phyloP scores from a whole-genome alignment of 2,113 vertebrate species.

The Pangasianodon gigas region DNA sequence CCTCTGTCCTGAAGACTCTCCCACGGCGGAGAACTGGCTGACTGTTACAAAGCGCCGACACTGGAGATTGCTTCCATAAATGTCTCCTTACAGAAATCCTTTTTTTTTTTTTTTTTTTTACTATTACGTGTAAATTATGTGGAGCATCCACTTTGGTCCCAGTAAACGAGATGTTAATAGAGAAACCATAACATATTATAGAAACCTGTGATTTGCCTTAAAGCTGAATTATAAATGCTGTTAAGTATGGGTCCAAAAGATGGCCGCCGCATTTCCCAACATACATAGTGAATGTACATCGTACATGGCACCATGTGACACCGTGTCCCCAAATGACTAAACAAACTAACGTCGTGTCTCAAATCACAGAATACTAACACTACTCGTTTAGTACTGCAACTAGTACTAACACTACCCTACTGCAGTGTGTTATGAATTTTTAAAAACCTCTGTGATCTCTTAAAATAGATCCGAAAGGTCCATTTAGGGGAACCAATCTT shows the following conservation, averaged over 20 bases:
- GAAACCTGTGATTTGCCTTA: background rate
- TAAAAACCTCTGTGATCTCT: no score
- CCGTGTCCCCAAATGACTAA: background rate
- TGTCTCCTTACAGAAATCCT: background rate
- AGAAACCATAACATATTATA: background rate
- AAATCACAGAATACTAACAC: background rate
- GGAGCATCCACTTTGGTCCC: background rate
- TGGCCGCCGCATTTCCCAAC: background rate
- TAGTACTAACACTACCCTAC: no score
- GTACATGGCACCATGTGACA: background rate
- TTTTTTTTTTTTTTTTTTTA: background rate
- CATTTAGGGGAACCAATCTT: background rate
- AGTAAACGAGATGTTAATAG: background rate
- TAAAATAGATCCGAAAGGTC: background rate
- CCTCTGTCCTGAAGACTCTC: no score
- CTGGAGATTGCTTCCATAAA: background rate
- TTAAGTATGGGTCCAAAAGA: background rate
- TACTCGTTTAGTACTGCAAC: no score
- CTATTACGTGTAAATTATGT: background rate
- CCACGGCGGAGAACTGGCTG: no score
- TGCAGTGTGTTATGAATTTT: background rate
- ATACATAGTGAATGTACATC: background rate
- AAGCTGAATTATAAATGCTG: background rate
- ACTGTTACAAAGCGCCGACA: no score
- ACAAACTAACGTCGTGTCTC: background rate